These are phyloP conservation scores for Pachypanchax playfairii DNA, from an alignment of 2,113 vertebrate genomes.

Conservation along the genomic window DNA sequence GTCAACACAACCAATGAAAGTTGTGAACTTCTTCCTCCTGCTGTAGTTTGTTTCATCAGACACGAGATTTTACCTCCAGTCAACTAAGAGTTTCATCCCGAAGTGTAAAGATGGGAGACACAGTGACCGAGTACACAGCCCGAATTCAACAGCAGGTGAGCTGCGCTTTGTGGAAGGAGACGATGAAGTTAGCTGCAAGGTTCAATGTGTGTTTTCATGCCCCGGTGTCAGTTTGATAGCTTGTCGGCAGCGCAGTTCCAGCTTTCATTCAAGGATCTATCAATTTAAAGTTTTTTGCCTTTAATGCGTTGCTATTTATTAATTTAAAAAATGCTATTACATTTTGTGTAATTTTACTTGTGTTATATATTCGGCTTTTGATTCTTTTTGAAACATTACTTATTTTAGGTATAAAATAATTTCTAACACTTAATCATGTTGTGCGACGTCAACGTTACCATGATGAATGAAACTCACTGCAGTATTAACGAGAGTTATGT, in stretches of 20 bases:
- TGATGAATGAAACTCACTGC: not conserved
- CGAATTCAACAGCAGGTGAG: constrained; percentile 87
- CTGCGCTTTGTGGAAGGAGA: fast-evolving
- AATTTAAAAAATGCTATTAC: not conserved
- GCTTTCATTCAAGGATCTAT: not conserved
- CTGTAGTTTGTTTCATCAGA: constrained; percentile 60
- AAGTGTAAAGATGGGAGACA: constrained; percentile 79
- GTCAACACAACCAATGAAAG: fast-evolving
- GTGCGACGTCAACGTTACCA: too few relatives aligned
- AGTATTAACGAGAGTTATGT: not conserved
- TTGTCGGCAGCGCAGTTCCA: not conserved
- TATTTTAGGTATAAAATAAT: not conserved
- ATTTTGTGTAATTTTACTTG: fast-evolving
- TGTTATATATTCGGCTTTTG: not conserved
- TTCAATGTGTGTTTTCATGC: not conserved
- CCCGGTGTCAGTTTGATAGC: not conserved
- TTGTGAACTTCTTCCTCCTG: constrained; percentile 20
- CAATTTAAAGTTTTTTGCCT: fast-evolving
- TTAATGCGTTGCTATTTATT: not conserved
- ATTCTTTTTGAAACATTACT: not conserved
- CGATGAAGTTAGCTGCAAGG: constrained; percentile 2
- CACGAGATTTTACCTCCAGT: constrained; percentile 16
- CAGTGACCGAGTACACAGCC: constrained; percentile 72
- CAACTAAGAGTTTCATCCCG: not conserved
- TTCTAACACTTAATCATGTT: too few relatives aligned